A percentile compares a stretch with the other conserved stretches of the same genome.
Evolutionary conservation across 2,888 invertebrate genomes (phyloP).

Genomic region (Deilephila elpenor): DNA sequence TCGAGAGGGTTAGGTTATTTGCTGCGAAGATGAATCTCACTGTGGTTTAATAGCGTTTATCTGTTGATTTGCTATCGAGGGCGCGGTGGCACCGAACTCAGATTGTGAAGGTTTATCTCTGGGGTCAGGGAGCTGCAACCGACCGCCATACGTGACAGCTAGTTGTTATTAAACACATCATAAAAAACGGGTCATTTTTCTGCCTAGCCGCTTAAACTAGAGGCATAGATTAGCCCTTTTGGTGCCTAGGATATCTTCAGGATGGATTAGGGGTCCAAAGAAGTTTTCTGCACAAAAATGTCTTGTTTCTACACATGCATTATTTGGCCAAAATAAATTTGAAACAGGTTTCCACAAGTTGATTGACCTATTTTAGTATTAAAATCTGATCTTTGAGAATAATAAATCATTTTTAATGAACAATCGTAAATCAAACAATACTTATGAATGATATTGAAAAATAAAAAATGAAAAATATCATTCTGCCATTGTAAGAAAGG

Average conservation of each 20-base stretch:
- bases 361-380: not conserved
- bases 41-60: slow-evolving; percentile 48
- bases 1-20: slow-evolving; percentile 43
- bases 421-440: not conserved
- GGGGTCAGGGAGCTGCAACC: slow-evolving; percentile 58
- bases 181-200: not conserved
- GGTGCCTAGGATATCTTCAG: not conserved
- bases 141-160: slow-evolving; percentile 25
- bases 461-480: no score
- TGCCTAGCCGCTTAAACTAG: not conserved
- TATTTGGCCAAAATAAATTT: not conserved
- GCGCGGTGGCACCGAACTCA: slow-evolving; percentile 62
- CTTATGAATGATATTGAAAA: no score
- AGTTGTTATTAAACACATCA: slow-evolving; percentile 36
- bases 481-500: not conserved
- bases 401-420: not conserved
- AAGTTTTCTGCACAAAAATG: not conserved
- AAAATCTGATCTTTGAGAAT: not conserved
- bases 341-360: not conserved
- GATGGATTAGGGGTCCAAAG: not conserved
- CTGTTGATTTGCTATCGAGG: slow-evolving; percentile 58
- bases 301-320: not conserved
- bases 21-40: slow-evolving; percentile 33
- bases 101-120: slow-evolving; percentile 76
- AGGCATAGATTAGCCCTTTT: no score